phyloP scores from a whole-genome alignment of 2,113 vertebrate genomes.

The Isichthys henryi region DNA sequence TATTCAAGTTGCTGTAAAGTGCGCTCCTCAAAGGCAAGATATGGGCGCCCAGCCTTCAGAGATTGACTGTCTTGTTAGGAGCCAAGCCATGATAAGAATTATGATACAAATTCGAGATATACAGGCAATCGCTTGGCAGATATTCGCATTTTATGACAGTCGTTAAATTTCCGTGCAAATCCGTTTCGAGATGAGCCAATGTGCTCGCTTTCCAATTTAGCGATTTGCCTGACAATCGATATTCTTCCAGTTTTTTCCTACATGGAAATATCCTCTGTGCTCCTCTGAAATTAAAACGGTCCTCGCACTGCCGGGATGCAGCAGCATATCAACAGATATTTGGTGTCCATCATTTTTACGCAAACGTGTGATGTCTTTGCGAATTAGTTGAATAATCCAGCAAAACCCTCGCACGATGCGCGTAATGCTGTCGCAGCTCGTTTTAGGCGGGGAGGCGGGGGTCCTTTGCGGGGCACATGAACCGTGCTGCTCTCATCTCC shows the following conservation, averaged over 20 bases:
- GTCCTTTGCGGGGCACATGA: background rate
- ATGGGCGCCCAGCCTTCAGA: background rate
- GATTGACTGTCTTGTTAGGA: background rate
- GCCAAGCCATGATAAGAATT: background rate
- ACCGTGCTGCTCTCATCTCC: background rate
- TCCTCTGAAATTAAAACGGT: background rate
- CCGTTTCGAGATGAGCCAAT: background rate
- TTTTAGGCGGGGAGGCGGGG: background rate
- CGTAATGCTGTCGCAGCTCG: background rate
- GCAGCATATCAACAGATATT: background rate
- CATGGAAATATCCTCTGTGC: background rate
- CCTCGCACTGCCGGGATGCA: background rate
- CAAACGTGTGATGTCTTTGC: background rate
- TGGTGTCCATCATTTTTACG: background rate
- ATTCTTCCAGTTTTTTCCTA: background rate
- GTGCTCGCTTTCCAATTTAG: background rate
- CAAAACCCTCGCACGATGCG: background rate
- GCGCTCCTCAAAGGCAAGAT: background rate
- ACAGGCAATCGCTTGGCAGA: background rate
- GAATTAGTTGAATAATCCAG: background rate
- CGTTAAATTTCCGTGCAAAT: background rate
- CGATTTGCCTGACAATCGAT: background rate
- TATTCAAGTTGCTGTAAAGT: constrained; percentile 12
- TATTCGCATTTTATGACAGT: background rate
- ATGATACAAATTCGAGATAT: background rate